phyloP scores from a whole-genome alignment of 2,797 vertebrate genomes.

The Buphagus erythrorhynchus region DNA sequence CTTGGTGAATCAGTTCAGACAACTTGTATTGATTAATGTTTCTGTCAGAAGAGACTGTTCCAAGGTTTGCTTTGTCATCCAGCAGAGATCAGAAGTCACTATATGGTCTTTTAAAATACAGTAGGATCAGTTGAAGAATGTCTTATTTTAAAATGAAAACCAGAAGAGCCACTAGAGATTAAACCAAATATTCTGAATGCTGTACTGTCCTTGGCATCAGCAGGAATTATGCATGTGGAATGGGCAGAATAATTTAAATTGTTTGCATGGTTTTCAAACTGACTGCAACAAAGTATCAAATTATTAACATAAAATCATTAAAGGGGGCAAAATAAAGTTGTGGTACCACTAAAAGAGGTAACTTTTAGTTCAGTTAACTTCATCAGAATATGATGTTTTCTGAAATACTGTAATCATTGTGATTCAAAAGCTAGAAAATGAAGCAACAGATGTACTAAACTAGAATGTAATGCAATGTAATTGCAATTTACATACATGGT shows the following conservation, averaged over 20 bases:
- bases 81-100: slow-evolving; percentile 7
- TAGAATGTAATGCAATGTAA: not conserved
- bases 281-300: not conserved
- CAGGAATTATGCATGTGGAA: not conserved
- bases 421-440: not conserved
- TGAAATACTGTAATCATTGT: not conserved
- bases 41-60: not conserved
- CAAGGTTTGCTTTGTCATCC: not conserved
- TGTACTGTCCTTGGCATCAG: not conserved
- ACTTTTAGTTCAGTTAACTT: not conserved
- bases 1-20: not conserved
- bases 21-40: not conserved
- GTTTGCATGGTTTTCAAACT: not conserved
- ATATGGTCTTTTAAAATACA: not conserved
- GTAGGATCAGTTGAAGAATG: not conserved
- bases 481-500: not conserved
- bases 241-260: not conserved
- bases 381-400: not conserved
- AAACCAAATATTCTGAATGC: not conserved
- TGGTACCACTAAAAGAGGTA: not conserved
- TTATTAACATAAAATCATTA: not conserved
- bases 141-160: not conserved
- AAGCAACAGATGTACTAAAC: not conserved
- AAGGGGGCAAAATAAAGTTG: not conserved
- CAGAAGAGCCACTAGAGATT: not conserved